Percentiles rank a stretch among this genome's conserved stretches.
Evolutionary conservation across 2,797 vertebrate species (phyloP).

Genomic region (Aphelocoma californica): DNA sequence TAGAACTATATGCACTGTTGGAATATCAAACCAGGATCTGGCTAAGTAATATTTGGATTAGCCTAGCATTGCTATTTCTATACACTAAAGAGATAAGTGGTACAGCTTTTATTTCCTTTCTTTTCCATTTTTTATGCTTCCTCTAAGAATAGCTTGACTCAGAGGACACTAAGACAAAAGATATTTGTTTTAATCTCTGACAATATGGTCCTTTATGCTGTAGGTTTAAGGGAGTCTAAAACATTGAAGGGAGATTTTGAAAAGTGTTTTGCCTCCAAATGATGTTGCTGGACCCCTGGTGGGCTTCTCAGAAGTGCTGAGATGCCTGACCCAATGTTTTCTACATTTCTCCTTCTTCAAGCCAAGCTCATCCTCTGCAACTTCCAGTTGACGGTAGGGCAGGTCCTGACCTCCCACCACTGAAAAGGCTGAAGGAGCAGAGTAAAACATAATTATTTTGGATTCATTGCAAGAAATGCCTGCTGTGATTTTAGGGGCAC

Average conservation of each 20-base stretch:
- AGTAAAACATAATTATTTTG: background rate
- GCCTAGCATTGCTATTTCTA: background rate
- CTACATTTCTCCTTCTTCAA: background rate
- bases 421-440: background rate
- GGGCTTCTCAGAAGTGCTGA: background rate
- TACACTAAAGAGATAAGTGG: conserved; percentile 10
- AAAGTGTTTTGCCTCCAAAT: background rate
- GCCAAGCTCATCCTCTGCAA: background rate
- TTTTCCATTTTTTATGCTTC: conserved; percentile 9
- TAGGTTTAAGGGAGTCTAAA: conserved; percentile 14
- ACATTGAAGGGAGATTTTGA: background rate
- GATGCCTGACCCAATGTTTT: background rate
- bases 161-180: background rate
- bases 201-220: background rate
- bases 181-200: conserved; percentile 45
- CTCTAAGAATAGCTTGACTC: conserved; percentile 21
- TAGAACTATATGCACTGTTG: background rate
- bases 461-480: background rate
- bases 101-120: background rate
- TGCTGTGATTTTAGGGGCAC: background rate
- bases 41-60: conserved; percentile 33
- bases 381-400: background rate
- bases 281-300: background rate
- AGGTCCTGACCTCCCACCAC: background rate
- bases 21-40: conserved; percentile 34